Conservation (phyloP, 2,113 vertebrate species). For the Anser cygnoides region DNA sequence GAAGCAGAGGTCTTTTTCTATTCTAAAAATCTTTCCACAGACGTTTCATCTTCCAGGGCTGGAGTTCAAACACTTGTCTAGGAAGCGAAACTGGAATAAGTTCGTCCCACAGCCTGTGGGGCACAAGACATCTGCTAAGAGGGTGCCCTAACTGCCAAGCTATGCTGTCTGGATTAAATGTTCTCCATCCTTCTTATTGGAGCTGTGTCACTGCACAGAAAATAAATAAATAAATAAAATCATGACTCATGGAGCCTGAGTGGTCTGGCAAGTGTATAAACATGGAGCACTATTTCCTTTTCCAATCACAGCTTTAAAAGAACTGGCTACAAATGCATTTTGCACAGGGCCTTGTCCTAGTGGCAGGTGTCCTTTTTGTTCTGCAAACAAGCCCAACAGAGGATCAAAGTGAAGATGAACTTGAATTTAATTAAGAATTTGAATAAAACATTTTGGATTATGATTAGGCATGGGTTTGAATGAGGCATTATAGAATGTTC, state of each 20-base stretch:
- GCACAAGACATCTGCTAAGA: background rate
- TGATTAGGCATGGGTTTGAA: background rate
- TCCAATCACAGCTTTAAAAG: background rate
- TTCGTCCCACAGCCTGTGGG: background rate
- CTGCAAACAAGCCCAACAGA: background rate
- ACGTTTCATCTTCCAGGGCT: background rate
- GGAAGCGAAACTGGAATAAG: background rate
- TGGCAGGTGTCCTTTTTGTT: background rate
- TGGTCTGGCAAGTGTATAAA: background rate
- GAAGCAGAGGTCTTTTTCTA: fast-evolving
- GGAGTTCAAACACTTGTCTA: background rate
- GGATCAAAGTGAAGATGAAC: background rate
- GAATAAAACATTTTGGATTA: background rate
- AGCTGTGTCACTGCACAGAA: background rate
- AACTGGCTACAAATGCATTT: background rate
- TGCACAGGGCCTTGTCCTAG: background rate
- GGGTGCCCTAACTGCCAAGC: background rate
- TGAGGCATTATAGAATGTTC: background rate
- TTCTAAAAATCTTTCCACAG: background rate
- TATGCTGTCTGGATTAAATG: background rate
- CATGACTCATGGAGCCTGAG: background rate
- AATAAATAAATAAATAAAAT: background rate
- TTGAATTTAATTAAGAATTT: background rate
- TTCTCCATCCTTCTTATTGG: background rate
- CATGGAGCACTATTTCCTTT: background rate